Evolutionary conservation across 2,113 vertebrate genomes (phyloP).

Genomic region (Rattus norvegicus): DNA sequence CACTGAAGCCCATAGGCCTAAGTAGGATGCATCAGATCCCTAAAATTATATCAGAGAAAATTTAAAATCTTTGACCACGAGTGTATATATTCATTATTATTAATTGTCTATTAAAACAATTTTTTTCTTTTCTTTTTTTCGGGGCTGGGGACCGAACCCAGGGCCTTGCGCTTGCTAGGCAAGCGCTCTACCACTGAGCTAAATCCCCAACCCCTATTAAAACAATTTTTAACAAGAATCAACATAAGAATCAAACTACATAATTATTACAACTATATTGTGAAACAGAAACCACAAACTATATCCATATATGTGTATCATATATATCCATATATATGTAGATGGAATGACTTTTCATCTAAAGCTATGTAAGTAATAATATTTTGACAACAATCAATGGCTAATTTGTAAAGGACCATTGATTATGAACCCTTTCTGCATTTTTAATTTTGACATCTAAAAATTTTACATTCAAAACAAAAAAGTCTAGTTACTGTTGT

Average conservation of each 20-base stretch:
- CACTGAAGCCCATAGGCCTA: background rate
- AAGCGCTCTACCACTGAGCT: too few relatives aligned
- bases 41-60: background rate
- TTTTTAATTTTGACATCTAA: slow-evolving; percentile 70
- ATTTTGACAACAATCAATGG: slow-evolving; percentile 43
- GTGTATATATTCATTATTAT: background rate
- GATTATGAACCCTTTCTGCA: slow-evolving; percentile 37
- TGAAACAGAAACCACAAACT: background rate
- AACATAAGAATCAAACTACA: background rate
- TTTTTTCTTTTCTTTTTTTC: too few relatives aligned
- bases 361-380: slow-evolving; percentile 43
- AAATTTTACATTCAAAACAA: slow-evolving; percentile 65
- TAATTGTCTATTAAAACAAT: background rate
- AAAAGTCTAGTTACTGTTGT: slow-evolving; percentile 48
- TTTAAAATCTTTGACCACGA: background rate
- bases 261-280: background rate
- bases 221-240: background rate
- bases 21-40: background rate
- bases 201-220: background rate
- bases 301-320: background rate
- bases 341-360: slow-evolving; percentile 13
- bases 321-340: too few relatives aligned
- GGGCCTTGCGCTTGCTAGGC: too few relatives aligned
- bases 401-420: slow-evolving; percentile 60
- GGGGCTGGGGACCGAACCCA: too few relatives aligned